Evolutionary conservation across 2,113 vertebrate species (phyloP), one percentile per base, ranked within the genome.

Genomic region (Antigone vipio): DNA sequence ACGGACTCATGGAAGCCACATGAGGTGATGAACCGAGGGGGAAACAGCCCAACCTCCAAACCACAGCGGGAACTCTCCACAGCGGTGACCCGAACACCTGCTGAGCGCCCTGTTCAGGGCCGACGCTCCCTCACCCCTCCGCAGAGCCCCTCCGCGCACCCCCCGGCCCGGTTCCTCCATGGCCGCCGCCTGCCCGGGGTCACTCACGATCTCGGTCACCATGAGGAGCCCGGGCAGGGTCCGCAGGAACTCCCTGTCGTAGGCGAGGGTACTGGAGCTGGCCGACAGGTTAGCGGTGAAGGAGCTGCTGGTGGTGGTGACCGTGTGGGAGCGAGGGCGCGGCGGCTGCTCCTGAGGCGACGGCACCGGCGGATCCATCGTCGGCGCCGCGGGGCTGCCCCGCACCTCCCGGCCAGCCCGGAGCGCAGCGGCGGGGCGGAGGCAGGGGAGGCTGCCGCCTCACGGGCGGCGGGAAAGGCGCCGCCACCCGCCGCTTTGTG

Each of bases 131-230:
- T 29, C 21, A 20, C 45, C 12, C 26, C 22, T 9, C 27, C 17
- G 15, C 35, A 13, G 14, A 26, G 34, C 20, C 29, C 34, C 60
- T 20, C 22, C 64, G 11, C 21, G 42, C 67, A 8, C 15, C 11
- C 42, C 32, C 30, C 22, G 42, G 59, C 42, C 19, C 19, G 12
- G 64, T 34, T 19, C 32, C 81, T n/a, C 71, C 16, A 5, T 17
- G 40, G 35, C 53, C 59, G 22, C 58, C 27, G 38, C 53, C 76
- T 4, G 26, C 79, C n/a, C 30, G 44, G 58, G 20, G 49, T 30
- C 88, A 98, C 98, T 98, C 97, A 98, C 98, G 73, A 98, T 98
- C 96, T 98, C 98, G 8, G 98, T 96, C 95, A 98, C 95, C 97
- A 98, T 98, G 60, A 98, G 98, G 11, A 98, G 80, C 58, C 98